Evolutionary conservation across 1,140 invertebrate genomes (phyloP).

Genomic region (Macrobrachium rosenbergii): DNA sequence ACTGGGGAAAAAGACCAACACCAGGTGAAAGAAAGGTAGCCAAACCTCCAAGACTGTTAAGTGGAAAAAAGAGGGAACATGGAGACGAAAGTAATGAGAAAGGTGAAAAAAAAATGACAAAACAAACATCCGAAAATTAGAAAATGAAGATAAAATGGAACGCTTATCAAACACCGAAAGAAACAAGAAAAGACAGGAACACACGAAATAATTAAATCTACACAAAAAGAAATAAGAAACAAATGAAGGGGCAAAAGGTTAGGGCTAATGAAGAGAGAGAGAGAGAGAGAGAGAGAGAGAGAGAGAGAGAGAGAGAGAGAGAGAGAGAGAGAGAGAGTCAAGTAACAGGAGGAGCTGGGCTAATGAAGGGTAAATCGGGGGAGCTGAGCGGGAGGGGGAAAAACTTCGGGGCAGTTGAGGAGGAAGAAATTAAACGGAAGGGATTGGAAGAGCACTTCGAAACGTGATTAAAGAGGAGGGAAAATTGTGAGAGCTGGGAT

Average conservation of each 20-base stretch:
- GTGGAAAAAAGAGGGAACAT: background rate
- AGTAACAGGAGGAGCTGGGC: slow-evolving; percentile 5
- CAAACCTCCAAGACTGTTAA: background rate
- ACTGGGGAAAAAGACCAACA: too few relatives aligned
- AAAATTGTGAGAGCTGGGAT: background rate
- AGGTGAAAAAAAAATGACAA: background rate
- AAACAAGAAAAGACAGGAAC: background rate
- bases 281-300: background rate
- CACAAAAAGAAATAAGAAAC: background rate
- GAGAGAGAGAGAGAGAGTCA: slow-evolving; percentile 29
- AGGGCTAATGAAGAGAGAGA: background rate
- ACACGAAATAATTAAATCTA: background rate
- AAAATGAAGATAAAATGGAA: background rate
- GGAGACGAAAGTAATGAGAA: background rate
- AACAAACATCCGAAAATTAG: background rate
- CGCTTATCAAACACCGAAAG: background rate
- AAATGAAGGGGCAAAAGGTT: background rate
- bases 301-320: slow-evolving; percentile 1
- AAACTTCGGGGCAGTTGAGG: background rate
- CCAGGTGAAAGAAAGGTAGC: background rate
- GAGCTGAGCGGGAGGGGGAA: slow-evolving; percentile 10
- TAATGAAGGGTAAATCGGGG: slow-evolving; percentile 15
- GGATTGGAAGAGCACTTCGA: background rate
- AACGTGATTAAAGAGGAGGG: background rate
- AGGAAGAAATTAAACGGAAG: background rate